Conservation (phyloP, 2,888 invertebrate species). For the Chrysotoxum bicinctum region DNA sequence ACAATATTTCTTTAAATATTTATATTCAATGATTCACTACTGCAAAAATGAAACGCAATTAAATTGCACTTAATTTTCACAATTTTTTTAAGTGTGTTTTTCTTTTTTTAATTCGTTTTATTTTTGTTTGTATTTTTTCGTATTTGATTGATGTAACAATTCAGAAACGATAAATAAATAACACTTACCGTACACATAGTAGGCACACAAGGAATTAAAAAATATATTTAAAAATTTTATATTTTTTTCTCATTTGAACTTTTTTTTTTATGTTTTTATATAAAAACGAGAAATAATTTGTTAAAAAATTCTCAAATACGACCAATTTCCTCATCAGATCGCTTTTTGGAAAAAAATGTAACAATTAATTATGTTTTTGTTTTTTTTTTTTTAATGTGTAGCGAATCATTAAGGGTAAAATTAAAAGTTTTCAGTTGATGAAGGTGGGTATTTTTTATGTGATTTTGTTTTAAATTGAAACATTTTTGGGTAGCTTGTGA, state of each 20-base stretch:
- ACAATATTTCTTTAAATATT: constrained; percentile 30
- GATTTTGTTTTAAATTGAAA: constrained; percentile 12
- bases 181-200: constrained; percentile 73
- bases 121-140: constrained; percentile 13
- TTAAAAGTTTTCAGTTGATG: constrained; percentile 23
- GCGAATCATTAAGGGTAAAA: constrained; percentile 68
- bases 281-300: constrained; percentile 25
- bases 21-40: constrained; percentile 70
- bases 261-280: constrained; percentile 27
- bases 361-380: neutral
- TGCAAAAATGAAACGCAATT: constrained; percentile 73
- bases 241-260: constrained; percentile 59
- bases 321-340: constrained; percentile 35
- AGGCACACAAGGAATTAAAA: constrained; percentile 72
- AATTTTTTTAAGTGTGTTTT: constrained; percentile 28
- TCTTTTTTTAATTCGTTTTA: constrained; percentile 25
- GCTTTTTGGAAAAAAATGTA: constrained; percentile 5
- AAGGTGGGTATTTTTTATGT: constrained; percentile 42
- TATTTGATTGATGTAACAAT: constrained; percentile 49
- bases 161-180: constrained; percentile 54
- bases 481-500: constrained; percentile 39
- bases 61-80: constrained; percentile 70
- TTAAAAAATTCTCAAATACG: constrained; percentile 30
- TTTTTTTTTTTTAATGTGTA: constrained; percentile 42
- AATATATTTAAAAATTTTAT: constrained; percentile 54